Base-by-base conservation (phyloP, 1,140 invertebrate genomes). In the Drosophila insularis region DNA sequence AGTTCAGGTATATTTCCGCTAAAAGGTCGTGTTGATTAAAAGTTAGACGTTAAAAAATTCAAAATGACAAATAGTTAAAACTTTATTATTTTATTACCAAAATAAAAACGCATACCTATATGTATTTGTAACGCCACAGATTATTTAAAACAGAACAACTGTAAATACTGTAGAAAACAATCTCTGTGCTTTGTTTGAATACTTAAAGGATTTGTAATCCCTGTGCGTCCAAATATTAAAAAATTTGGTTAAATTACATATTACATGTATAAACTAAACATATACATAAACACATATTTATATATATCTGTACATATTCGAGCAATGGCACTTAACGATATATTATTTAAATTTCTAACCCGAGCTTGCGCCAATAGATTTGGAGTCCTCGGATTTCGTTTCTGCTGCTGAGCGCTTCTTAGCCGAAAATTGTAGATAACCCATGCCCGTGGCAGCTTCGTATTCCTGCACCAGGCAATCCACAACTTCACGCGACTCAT, bases 401-500 rank as follows among this genome's bases (percentile, higher is more conserved):
- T 68, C 62, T 56, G 55, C 23, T 7, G 50, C 7, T n/a, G 32
- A 2, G 10, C 71, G 65, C 17, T 50, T 50, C 27, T 81, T 90
- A 1, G 81, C 84, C 7, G 90, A 90, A 92, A 93, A 94, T 64
- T 94, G 92, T 46, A 98, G 94, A 91, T 99, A 99, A 92, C 98
- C 97, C 4, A 95, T 94, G 68, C 95, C 96, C 4, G 98, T 98
- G 1, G 98, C 98, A 13, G 98, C 98, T 80, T 96, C 94, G 92
- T 99, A 99, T 93, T 99, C 98, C 90, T 98, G 97, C 3, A 99
- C 96, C 1, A 99, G 93, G 90, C 97, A 96, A 92, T 99, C 96
- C 0, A 99, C 96, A 10, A 98, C 96, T 89, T 96, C 95, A 63
- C 97, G 93, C 1, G 98, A 98, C 72, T 95, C 94, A 92, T 99